These are phyloP conservation scores for Hypocryptadius cinnamomeus DNA, from an alignment of 2,113 vertebrate species.

Conservation along the genomic window DNA sequence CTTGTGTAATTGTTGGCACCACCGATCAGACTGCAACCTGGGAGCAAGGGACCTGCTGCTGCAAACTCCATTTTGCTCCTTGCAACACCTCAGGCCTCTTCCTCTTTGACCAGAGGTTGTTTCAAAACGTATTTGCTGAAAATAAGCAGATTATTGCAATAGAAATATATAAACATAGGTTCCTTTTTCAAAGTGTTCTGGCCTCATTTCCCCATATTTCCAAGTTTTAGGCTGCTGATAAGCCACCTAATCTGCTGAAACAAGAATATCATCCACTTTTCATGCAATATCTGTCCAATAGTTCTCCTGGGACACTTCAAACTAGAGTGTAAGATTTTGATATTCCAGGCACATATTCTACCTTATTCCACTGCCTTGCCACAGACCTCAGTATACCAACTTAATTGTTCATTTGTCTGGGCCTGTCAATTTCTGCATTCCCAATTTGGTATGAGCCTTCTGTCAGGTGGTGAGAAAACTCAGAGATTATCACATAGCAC, in stretches of 20 bases:
- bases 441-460: neutral
- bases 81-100: neutral
- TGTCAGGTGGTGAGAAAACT: neutral
- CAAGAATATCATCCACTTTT: neutral
- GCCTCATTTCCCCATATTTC: neutral
- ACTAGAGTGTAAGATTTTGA: neutral
- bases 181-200: neutral
- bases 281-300: neutral
- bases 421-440: slow-evolving; percentile 1
- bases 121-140: neutral
- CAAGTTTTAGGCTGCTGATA: neutral
- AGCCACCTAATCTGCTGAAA: neutral
- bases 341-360: slow-evolving; percentile 17
- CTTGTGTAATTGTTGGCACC: neutral
- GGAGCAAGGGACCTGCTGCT: neutral
- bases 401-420: slow-evolving; percentile 48
- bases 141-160: neutral
- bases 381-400: neutral
- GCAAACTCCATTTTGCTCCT: neutral
- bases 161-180: neutral
- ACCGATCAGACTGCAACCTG: neutral
- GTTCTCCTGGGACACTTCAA: slow-evolving; percentile 12
- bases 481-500: neutral
- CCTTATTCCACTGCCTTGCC: slow-evolving; percentile 2
- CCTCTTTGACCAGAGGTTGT: neutral